Conservation (phyloP, 2,797 vertebrate genomes). For the Lepilemur septentrionalis region DNA sequence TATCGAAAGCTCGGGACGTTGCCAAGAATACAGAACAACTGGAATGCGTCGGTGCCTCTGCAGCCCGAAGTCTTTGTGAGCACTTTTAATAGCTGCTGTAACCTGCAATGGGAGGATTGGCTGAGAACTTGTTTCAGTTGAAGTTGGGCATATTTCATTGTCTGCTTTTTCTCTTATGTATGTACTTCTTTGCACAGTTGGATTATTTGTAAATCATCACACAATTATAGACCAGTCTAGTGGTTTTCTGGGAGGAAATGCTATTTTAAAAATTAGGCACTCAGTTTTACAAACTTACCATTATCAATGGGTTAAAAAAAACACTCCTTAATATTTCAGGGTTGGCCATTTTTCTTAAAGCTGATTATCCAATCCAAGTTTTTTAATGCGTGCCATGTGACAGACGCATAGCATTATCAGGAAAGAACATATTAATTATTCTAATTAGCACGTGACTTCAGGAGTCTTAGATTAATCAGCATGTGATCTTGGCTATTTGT, state of each 20-base stretch:
- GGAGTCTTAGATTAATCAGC: constrained; percentile 65
- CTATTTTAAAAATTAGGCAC: not conserved
- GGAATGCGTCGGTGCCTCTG: rapidly evolving
- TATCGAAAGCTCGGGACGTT: not conserved
- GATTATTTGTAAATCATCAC: not conserved
- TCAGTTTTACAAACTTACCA: constrained; percentile 21
- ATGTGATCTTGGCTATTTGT: constrained; percentile 67
- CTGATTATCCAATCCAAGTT: not conserved
- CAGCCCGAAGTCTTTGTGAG: not conserved
- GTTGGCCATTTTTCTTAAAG: not conserved
- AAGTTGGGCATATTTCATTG: rapidly evolving
- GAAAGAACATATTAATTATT: constrained; percentile 68
- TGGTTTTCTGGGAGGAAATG: not conserved
- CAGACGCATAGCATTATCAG: not conserved
- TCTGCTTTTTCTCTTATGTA: not conserved
- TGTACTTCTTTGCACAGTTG: not conserved
- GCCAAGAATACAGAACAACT: not conserved
- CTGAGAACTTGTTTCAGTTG: not conserved
- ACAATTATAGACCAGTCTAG: not conserved
- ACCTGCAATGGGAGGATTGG: too few relatives aligned
- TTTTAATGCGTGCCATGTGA: constrained; percentile 29
- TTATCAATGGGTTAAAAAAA: not conserved
- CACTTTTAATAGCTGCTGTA: not conserved
- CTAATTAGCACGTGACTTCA: constrained; percentile 65
- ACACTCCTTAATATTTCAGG: not conserved